These are phyloP conservation scores for Acanthiza pusilla DNA, from an alignment of 2,797 vertebrate species.

Conservation along the genomic window DNA sequence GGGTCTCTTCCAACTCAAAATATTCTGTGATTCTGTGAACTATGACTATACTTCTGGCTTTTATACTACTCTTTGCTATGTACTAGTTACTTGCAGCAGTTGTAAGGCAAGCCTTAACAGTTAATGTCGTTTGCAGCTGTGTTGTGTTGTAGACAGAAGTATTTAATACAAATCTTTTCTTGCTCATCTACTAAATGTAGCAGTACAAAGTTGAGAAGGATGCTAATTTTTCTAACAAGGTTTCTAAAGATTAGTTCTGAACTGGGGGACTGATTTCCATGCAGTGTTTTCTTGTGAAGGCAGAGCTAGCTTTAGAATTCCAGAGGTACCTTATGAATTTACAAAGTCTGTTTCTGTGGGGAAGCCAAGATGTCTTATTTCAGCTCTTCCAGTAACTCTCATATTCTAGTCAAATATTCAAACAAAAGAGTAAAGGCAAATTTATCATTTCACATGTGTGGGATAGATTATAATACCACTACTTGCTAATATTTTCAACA, in stretches of 20 bases:
- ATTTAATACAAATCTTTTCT: neutral
- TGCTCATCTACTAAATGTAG: neutral
- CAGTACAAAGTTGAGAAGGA: neutral
- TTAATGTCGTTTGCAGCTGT: neutral
- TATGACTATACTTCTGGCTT: neutral
- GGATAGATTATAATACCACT: neutral
- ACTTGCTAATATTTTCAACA: neutral
- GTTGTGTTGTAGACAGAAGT: neutral
- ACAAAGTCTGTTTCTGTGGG: neutral
- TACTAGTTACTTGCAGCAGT: neutral
- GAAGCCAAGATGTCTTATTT: neutral
- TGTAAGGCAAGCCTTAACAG: neutral
- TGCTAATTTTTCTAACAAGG: neutral
- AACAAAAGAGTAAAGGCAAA: neutral
- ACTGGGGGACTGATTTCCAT: neutral
- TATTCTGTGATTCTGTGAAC: neutral
- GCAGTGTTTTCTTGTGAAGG: neutral
- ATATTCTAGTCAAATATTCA: neutral
- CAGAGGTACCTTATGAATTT: neutral
- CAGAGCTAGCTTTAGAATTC: neutral
- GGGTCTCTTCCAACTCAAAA: neutral
- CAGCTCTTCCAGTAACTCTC: neutral
- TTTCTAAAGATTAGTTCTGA: neutral
- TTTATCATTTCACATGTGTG: neutral
- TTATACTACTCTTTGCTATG: neutral